These are phyloP conservation scores for Eristalinus sepulchralis DNA, from an alignment of 2,888 invertebrate species.

Conservation along the genomic window DNA sequence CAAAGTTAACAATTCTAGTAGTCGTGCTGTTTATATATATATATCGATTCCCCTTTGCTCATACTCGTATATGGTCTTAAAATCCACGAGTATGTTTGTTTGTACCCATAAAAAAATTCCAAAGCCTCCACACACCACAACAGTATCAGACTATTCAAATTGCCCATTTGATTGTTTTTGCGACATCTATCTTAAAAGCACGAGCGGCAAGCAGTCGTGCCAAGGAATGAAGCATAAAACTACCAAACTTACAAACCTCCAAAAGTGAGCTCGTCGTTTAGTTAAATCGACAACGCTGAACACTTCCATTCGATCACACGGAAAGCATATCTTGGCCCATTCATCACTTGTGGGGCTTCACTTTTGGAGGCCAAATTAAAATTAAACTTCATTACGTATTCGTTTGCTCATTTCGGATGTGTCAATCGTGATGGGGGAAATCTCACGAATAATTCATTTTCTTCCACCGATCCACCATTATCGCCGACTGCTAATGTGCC, in stretches of 20 bases:
- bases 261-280: not conserved
- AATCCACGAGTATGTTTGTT: not conserved
- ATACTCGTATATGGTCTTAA: not conserved
- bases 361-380: constrained; percentile 28
- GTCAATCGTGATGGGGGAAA: constrained; percentile 48
- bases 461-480: constrained; percentile 28
- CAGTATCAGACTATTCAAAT: not conserved
- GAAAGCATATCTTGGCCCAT: not conserved
- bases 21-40: too few species aligned
- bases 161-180: not conserved
- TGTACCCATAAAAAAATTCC: not conserved
- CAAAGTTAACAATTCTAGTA: too few species aligned
- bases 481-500: constrained; percentile 12
- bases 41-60: too few species aligned
- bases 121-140: too few species aligned
- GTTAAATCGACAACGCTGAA: not conserved
- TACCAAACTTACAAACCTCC: not conserved
- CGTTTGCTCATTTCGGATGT: constrained; percentile 36
- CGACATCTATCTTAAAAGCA: not conserved
- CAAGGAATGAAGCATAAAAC: not conserved
- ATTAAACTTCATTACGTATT: constrained; percentile 21
- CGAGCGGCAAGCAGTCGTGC: not conserved
- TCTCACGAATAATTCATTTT: constrained; percentile 55
- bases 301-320: not conserved
- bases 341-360: not conserved